Percentiles rank a stretch among this genome's conserved stretches.
phyloP scores from a whole-genome alignment of 2,113 vertebrate genomes.

The Pollimyrus isidori region DNA sequence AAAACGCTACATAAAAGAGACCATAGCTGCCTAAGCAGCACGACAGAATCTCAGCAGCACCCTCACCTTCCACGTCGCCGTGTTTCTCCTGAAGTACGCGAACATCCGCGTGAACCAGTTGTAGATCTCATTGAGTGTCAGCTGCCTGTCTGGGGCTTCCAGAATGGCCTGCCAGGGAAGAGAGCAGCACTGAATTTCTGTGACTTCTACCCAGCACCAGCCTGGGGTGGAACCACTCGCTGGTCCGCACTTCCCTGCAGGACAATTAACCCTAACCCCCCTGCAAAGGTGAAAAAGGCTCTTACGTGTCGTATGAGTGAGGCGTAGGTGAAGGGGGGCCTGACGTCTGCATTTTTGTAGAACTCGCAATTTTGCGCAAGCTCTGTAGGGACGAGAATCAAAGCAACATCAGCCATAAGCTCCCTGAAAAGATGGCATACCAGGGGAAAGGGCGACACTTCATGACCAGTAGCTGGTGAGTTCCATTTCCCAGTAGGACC shows the following conservation, averaged over 20 bases:
- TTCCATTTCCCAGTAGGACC: background rate
- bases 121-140: conserved; percentile 98
- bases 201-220: background rate
- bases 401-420: background rate
- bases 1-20: background rate
- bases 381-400: conserved; percentile 60
- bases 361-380: conserved; percentile 99
- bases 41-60: background rate
- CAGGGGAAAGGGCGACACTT: background rate
- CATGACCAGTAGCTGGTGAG: background rate
- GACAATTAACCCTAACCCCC: background rate
- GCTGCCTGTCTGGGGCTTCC: conserved; percentile 95
- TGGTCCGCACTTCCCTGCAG: background rate
- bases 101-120: conserved; percentile 99
- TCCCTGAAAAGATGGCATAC: background rate
- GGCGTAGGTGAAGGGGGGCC: conserved; percentile 96
- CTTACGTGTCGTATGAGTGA: conserved; percentile 98
- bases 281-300: background rate
- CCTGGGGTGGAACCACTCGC: background rate
- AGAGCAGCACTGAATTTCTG: background rate
- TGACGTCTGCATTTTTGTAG: conserved; percentile 97
- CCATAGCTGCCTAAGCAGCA: background rate
- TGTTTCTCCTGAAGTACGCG: conserved; percentile 98
- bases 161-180: conserved; percentile 77
- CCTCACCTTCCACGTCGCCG: conserved; percentile 97